Evolutionary conservation across 2,888 invertebrate species (phyloP).

Genomic region (Catocala sponsa): DNA sequence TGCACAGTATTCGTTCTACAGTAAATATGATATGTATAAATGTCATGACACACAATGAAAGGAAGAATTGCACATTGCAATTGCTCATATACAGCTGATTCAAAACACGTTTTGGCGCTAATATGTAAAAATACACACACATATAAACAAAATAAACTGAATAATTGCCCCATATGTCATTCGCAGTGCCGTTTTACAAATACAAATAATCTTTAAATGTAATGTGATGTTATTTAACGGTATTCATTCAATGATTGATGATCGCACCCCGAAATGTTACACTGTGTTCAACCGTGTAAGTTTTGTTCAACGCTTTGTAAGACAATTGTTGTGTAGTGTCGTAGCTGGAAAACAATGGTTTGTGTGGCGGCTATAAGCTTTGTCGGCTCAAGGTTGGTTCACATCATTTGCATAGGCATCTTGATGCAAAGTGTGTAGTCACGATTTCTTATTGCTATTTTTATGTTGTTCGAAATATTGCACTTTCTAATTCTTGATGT

Average conservation of each 20-base stretch:
- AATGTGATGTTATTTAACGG: slow-evolving; percentile 66
- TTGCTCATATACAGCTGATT: slow-evolving; percentile 18
- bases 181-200: slow-evolving; percentile 57
- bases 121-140: slow-evolving; percentile 32
- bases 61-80: neutral
- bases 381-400: slow-evolving; percentile 74
- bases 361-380: slow-evolving; percentile 41
- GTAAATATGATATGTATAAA: neutral
- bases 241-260: slow-evolving; percentile 61
- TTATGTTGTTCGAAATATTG: slow-evolving; percentile 49
- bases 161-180: slow-evolving; percentile 60
- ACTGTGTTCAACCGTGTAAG: slow-evolving; percentile 45
- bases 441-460: slow-evolving; percentile 69
- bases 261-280: slow-evolving; percentile 29
- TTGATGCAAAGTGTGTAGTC: slow-evolving; percentile 69
- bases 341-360: slow-evolving; percentile 42
- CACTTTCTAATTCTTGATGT: slow-evolving; percentile 47
- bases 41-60: neutral
- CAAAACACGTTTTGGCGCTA: slow-evolving; percentile 25
- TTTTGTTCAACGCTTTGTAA: slow-evolving; percentile 19
- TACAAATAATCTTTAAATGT: slow-evolving; percentile 67
- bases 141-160: slow-evolving; percentile 39
- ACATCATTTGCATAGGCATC: slow-evolving; percentile 72
- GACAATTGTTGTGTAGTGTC: slow-evolving; percentile 22
- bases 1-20: neutral